phyloP scores from a whole-genome alignment of 2,113 vertebrate species.

The Percina caprodes region DNA sequence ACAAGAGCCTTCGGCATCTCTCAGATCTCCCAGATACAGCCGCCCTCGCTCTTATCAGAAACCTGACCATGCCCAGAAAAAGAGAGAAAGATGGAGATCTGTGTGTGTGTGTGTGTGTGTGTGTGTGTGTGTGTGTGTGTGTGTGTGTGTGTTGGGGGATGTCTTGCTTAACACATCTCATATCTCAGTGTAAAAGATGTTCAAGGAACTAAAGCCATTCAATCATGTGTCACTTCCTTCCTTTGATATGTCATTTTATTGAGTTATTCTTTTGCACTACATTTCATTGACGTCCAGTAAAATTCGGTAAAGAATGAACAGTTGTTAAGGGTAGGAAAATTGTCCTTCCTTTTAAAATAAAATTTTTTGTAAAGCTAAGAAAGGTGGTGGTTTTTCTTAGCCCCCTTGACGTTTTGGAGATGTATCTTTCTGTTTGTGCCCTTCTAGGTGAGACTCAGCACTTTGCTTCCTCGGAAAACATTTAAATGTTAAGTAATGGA shows the following conservation, averaged over 20 bases:
- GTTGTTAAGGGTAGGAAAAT: not conserved
- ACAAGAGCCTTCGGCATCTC: conserved; percentile 69
- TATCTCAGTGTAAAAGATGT: conserved; percentile 39
- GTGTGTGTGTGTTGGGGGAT: conserved; percentile 7
- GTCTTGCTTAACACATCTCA: conserved; percentile 33
- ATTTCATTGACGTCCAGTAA: not conserved
- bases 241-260: not conserved
- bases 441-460: not conserved
- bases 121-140: conserved; percentile 16
- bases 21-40: conserved; percentile 76
- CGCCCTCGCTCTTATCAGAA: conserved; percentile 79
- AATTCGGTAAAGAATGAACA: not conserved
- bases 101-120: conserved; percentile 28
- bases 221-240: conserved; percentile 16
- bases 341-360: no score
- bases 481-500: conserved; percentile 26
- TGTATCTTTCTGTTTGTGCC: not conserved
- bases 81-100: conserved; percentile 51
- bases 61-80: conserved; percentile 60
- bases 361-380: no score
- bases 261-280: not conserved
- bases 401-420: no score
- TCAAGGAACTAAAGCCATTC: conserved; percentile 22
- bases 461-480: not conserved
- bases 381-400: no score